Evolutionary conservation across 2,113 vertebrate species (phyloP), one percentile per base, ranked within the genome.

Genomic region (Cygnus buccinator): DNA sequence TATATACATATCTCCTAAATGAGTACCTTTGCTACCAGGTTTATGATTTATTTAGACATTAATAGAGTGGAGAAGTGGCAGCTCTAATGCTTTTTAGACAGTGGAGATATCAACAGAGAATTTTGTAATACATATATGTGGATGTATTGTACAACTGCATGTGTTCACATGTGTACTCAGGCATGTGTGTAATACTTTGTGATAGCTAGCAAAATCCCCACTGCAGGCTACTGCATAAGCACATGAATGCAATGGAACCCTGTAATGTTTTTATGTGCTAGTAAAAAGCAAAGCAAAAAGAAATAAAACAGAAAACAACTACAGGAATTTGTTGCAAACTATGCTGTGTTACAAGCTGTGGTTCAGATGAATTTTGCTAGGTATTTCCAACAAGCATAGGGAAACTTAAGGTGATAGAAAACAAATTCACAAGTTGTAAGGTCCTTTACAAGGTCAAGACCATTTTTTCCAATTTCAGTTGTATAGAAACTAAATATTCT

Each of bases 121-220:
- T 41, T 82, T 57, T 82, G 12, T n/a, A 73, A 52, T 28, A 67
- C 35, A 26, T 9, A 26, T 50, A 29, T 13, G 25, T 33, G 7
- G 44, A 28, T 37, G 2, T 16, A 52, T 50, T 66, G 6, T 43
- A n/a, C 6, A 39, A n/a, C 28, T 78, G 20, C 2, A 4, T 67
- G 22, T n/a, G 22, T 79, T 75, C 25, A 52, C 20, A 13, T 23
- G 10, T 9, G 10, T 48, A 46, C 35, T 54, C 29, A 54, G 26
- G 13, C 3, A 7, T 0, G 0, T 10, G 2, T 70, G 12, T 63
- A 59, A 44, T 39, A 55, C 12, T 59, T 59, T 10, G 11, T 33
- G 25, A 61, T 23, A 84, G 28, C 7, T 73, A 46, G 11, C 17
- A 52, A 65, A 73, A 54, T 58, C 21, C 15, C 7, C 28, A 59